These are phyloP conservation scores for Tridacna gigas DNA, from an alignment of 2,888 invertebrate species.

Conservation along the genomic window DNA sequence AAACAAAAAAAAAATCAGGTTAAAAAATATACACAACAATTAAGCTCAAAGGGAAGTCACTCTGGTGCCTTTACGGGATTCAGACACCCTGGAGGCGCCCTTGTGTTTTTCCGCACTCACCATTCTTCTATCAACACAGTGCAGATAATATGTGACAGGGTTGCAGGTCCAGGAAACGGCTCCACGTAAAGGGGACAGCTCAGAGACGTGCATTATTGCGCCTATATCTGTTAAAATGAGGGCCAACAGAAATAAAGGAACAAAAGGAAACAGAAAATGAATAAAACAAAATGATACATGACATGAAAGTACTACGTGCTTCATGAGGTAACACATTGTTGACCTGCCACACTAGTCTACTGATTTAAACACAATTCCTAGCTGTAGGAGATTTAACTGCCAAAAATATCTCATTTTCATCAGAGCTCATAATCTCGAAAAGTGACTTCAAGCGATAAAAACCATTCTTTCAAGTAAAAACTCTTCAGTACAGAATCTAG, in stretches of 20 bases:
- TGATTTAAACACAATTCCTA: too few relatives aligned
- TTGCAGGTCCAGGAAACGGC: slow-evolving; percentile 99
- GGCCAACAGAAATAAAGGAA: slow-evolving; percentile 24
- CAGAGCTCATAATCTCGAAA: too few relatives aligned
- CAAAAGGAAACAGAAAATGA: slow-evolving; percentile 6
- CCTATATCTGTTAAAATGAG: slow-evolving; percentile 90
- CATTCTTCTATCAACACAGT: slow-evolving; percentile 96
- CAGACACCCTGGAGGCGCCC: slow-evolving; percentile 8
- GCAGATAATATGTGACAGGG: slow-evolving; percentile 98
- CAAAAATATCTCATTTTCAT: too few relatives aligned
- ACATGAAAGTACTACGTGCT: background rate
- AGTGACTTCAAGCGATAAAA: too few relatives aligned
- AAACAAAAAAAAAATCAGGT: background rate
- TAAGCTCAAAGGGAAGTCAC: slow-evolving; percentile 16
- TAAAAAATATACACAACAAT: slow-evolving; percentile 14
- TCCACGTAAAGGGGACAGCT: slow-evolving; percentile 97
- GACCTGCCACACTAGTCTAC: too few relatives aligned
- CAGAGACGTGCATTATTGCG: slow-evolving; percentile 98
- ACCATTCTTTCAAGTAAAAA: too few relatives aligned
- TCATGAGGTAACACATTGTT: too few relatives aligned
- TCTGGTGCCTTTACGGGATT: slow-evolving; percentile 13
- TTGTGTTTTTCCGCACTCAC: slow-evolving; percentile 73
- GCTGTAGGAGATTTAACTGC: too few relatives aligned
- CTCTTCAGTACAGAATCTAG: too few relatives aligned
- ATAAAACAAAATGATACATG: background rate